Evolutionary conservation across 2,797 vertebrate species (phyloP).

Genomic region (Phoebastria nigripes): DNA sequence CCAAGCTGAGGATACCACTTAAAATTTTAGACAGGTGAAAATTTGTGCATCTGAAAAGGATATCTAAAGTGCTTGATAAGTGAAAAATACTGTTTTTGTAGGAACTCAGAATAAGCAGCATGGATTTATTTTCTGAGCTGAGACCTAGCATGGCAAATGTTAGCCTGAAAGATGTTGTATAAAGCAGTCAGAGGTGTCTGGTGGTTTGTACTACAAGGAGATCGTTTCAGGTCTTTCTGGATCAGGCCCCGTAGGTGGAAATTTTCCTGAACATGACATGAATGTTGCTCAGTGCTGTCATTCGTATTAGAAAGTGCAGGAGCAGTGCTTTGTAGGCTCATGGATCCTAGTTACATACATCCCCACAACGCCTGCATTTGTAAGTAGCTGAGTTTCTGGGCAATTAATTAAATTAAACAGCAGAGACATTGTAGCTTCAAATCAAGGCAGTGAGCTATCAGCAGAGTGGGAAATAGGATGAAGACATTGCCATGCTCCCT

Average conservation of each 20-base stretch:
- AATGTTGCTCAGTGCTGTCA: not conserved
- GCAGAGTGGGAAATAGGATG: not conserved
- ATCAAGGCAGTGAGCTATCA: not conserved
- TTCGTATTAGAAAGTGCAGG: accelerated
- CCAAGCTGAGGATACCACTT: not conserved
- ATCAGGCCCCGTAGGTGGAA: accelerated
- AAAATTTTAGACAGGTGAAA: not conserved
- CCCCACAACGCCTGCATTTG: accelerated
- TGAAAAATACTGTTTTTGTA: not conserved
- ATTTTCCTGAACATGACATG: not conserved
- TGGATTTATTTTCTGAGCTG: not conserved
- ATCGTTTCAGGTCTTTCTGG: not conserved
- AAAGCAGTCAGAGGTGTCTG: not conserved
- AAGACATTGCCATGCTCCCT: not conserved
- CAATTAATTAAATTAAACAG: not conserved
- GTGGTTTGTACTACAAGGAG: not conserved
- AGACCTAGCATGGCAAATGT: not conserved
- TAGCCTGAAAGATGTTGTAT: not conserved
- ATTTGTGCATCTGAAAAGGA: not conserved
- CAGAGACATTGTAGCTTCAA: not conserved
- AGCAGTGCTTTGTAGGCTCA: not conserved
- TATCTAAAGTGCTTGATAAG: not conserved
- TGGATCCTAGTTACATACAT: not conserved
- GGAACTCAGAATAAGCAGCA: not conserved
- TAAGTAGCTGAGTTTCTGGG: not conserved